Percentiles rank a stretch among this genome's conserved stretches.
Evolutionary conservation across 2,888 invertebrate species (phyloP).

Genomic region (Oscheius sp.): DNA sequence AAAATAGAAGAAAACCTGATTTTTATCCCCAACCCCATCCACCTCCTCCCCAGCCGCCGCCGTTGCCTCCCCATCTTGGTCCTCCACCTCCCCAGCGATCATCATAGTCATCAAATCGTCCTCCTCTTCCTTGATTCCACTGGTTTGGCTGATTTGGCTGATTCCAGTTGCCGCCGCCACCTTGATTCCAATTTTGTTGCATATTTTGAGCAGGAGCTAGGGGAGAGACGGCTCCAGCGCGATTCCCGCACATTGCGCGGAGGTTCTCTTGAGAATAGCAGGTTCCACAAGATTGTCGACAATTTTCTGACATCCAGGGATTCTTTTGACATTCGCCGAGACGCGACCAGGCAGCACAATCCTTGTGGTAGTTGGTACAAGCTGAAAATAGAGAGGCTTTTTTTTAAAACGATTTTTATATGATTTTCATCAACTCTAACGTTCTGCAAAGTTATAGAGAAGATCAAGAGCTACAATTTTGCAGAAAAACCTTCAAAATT

Average conservation of each 20-base stretch:
- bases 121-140: neutral
- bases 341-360: slow-evolving; percentile 11
- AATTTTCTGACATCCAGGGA: slow-evolving; percentile 31
- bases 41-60: neutral
- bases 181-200: neutral
- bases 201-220: neutral
- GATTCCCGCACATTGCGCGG: slow-evolving; percentile 38
- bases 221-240: slow-evolving; percentile 19
- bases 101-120: neutral
- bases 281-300: slow-evolving; percentile 23
- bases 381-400: neutral
- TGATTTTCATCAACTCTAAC: neutral
- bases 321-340: slow-evolving; percentile 30
- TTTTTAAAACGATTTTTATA: too few relatives aligned
- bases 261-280: slow-evolving; percentile 44
- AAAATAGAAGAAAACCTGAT: neutral
- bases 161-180: neutral
- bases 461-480: too few relatives aligned
- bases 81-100: slow-evolving; percentile 15
- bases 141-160: neutral
- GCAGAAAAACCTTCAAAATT: too few relatives aligned
- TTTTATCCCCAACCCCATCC: slow-evolving; percentile 10
- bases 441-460: too few relatives aligned
- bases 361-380: slow-evolving; percentile 25
- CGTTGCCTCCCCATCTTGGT: slow-evolving; percentile 8